A percentile compares a stretch with the other conserved stretches of the same genome.
phyloP scores from a whole-genome alignment of 2,113 vertebrate genomes.

The Pachyramphus minor region DNA sequence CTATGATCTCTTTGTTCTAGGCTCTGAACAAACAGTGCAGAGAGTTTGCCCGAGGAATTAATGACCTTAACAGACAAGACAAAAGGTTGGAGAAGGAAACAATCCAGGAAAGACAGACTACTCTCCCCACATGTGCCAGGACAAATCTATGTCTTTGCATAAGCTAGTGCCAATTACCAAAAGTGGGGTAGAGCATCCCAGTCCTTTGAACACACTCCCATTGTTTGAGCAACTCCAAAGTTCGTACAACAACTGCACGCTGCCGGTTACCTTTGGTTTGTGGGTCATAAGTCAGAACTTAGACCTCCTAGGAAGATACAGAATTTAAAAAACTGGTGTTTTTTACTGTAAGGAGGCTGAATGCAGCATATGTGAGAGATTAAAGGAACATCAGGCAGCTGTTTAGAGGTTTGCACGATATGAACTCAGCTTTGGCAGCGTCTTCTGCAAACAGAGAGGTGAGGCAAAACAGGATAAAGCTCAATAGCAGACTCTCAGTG shows the following conservation, averaged over 20 bases:
- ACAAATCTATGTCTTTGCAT: background rate
- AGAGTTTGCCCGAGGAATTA: background rate
- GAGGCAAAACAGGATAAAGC: background rate
- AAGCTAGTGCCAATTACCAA: background rate
- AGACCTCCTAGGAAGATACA: slow-evolving; percentile 5
- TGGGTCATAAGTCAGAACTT: background rate
- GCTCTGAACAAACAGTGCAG: slow-evolving; percentile 19
- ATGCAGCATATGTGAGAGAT: slow-evolving; percentile 41
- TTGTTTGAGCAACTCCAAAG: background rate
- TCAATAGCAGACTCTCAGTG: background rate
- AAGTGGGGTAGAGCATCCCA: background rate
- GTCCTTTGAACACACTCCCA: background rate
- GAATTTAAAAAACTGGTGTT: background rate
- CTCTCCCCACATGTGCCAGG: background rate
- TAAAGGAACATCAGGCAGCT: slow-evolving; percentile 39
- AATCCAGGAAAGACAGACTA: background rate
- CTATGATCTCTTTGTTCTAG: slow-evolving; percentile 48
- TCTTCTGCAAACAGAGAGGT: background rate
- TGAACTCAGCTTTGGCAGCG: slow-evolving; percentile 26
- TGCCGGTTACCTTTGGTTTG: background rate
- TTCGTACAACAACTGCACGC: background rate
- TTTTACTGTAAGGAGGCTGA: background rate
- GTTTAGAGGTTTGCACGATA: background rate
- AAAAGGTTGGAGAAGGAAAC: slow-evolving; percentile 27
- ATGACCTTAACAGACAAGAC: slow-evolving; percentile 50